Percentiles rank a stretch among this genome's conserved stretches.
Conservation (phyloP, 2,797 vertebrate genomes). For the Acanthornis magna region DNA sequence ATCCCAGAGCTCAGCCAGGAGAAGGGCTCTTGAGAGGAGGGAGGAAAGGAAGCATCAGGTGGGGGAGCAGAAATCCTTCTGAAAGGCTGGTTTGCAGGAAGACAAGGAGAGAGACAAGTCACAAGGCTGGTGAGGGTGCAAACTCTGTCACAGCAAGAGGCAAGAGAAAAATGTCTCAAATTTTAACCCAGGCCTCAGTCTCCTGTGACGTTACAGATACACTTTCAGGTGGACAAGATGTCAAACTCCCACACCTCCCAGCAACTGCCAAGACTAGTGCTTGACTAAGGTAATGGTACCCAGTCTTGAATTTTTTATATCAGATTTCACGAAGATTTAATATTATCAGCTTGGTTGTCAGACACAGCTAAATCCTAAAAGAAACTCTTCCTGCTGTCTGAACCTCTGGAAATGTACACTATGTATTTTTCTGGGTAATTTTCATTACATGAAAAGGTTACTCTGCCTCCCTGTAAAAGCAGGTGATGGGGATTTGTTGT, state of each 20-base stretch:
- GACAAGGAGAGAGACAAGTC: not conserved
- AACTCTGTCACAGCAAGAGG: not conserved
- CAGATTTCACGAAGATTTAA: conserved; percentile 10
- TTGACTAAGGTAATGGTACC: not conserved
- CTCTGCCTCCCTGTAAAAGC: not conserved
- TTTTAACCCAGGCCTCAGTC: not conserved
- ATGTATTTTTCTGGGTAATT: not conserved
- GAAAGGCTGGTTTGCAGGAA: not conserved
- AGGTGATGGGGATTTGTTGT: not conserved
- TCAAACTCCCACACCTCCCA: not conserved
- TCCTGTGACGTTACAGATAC: not conserved
- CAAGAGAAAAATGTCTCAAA: not conserved
- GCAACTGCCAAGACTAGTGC: not conserved
- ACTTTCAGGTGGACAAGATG: not conserved
- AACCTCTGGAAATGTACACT: not conserved
- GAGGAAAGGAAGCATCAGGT: not conserved
- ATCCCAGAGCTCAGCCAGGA: not conserved
- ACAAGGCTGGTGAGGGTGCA: not conserved
- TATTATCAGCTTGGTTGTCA: not conserved
- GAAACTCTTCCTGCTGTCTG: not conserved
- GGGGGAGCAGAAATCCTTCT: not conserved
- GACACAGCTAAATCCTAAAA: not conserved
- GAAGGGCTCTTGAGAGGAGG: not conserved
- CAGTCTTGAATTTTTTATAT: not conserved
- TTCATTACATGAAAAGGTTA: not conserved